Percentiles rank a stretch among this genome's conserved stretches.
Conservation (phyloP, 2,113 vertebrate species). For the Phalacrocorax pelagicus region DNA sequence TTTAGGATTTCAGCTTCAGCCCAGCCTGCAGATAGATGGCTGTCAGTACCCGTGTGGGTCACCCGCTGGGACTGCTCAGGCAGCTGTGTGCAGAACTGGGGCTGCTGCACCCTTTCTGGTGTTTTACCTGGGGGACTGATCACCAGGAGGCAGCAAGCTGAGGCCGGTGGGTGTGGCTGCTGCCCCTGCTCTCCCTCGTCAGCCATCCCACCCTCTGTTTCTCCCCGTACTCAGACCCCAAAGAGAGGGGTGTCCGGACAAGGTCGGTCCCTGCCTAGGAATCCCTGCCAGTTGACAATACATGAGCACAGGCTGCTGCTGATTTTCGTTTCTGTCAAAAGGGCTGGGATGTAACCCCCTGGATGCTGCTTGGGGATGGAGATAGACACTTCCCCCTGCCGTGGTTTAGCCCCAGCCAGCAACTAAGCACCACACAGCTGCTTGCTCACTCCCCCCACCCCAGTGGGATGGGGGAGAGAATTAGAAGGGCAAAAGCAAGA, state of each 20-base stretch:
- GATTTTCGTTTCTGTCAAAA: rapidly evolving
- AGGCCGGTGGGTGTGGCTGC: background rate
- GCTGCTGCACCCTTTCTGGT: background rate
- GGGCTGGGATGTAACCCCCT: background rate
- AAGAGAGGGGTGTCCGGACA: rapidly evolving
- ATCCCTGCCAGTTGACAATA: background rate
- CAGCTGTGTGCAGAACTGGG: rapidly evolving
- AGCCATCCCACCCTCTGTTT: background rate
- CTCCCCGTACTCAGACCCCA: background rate
- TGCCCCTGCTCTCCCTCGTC: rapidly evolving
- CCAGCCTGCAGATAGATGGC: background rate
- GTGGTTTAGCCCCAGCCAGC: too few relatives aligned
- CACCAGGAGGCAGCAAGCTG: rapidly evolving
- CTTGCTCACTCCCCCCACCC: too few relatives aligned
- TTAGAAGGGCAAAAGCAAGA: too few relatives aligned
- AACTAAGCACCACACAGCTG: too few relatives aligned
- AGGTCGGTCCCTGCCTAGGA: background rate
- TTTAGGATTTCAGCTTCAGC: background rate
- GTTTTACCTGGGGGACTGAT: background rate
- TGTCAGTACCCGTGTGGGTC: rapidly evolving
- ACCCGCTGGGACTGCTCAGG: too few relatives aligned
- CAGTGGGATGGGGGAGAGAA: too few relatives aligned
- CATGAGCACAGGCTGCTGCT: background rate
- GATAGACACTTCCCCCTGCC: background rate
- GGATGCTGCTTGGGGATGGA: background rate